Base-by-base conservation (phyloP, 2,113 vertebrate genomes). In the Elephas maximus region DNA sequence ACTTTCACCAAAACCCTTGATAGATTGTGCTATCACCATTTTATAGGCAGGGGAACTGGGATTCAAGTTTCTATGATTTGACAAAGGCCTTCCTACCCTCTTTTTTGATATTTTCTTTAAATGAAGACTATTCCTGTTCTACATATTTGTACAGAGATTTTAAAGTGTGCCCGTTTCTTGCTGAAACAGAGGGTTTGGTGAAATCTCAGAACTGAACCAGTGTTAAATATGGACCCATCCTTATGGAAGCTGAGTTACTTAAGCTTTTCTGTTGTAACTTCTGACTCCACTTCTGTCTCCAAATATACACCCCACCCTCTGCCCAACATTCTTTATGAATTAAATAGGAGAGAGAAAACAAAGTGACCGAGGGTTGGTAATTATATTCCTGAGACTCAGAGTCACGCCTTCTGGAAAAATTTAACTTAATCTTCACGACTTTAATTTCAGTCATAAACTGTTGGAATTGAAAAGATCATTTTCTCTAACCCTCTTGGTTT, bases 71-170 rank as follows among this genome's bases (percentile, higher is more conserved):
- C 21, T 73, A 20, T 57, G 73, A 84, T 80, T 88, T 94, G 33
- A 60, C 53, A 48, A 91, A 82, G 7, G 3, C 90, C 95, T 95
- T 17, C 20, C 4, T 96, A 44, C 15, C 45, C 26, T 33, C 73
- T 1, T 26, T 92, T 96, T 94, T 92, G 26, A 76, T 18, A 60
- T 74, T 69, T 86, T 96, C 74, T 95, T 94, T 24, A 90, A 63
- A 83, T 88, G 45, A 88, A 48, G n/a, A 37, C 57, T 74, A 74
- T 8, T 14, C 18, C 44, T 44, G 44, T 84, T n/a, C 33, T 37
- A 26, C 11, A 78, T 83, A 90, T 95, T 89, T 44, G n/a, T 65
- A 53, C 28, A 67, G 62, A 80, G 37, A 45, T 92, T 92, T 95
- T 20, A 76, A 26, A 78, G 18, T 51, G 57, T 71, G 30, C 48